Base-by-base conservation (phyloP, 1,140 invertebrate species). In the Bombus breviceps region DNA sequence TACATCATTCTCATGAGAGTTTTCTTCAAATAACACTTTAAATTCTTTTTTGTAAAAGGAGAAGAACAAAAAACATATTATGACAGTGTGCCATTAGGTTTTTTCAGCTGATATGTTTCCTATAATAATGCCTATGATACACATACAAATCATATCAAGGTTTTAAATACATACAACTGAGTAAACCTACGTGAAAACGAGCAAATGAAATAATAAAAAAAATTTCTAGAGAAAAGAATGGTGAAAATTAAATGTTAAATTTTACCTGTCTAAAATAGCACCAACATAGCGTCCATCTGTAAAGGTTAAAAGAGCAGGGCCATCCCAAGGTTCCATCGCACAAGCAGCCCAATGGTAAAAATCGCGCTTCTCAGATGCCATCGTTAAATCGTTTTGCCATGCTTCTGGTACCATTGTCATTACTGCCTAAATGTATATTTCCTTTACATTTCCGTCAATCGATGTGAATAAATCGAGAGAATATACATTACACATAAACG, bases 401-500 rank as follows among this genome's bases (percentile, higher is more conserved):
- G 99, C 99, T 95, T 99, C 99, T 3, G 99, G 99, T 47, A 99
- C 99, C 99, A 99, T 99, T 1, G 98, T 99, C 98, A 99, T 99
- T 37, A 99, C 98, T 86, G 99, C 99, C 97, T 97, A 89, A 86
- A 83, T 12, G 10, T 22, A 57, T 68, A 66, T 41, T 64, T 32
- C 4, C 2, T 77, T 62, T 37, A 77, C 1, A 59, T 39, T 76
- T 76, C 34, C 25, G 0, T 59, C 25, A n/a, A 77, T 59, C 8
- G 8, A 22, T 13, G 6, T 18, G 37, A 77, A 59, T 34, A 77
- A 37, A 77, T 22, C 8, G 9, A n/a, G n/a, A 41, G 8, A 10
- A 12, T 15, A 28, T 32, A 13, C 13, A 13, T 66, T 18, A 3
- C 22, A 32, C 25, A n/a, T 4, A 39, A 15, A 34, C 28, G 85